Percentiles rank a stretch among this genome's conserved stretches.
Conservation (phyloP, 2,113 vertebrate genomes). For the Megalops atlanticus region DNA sequence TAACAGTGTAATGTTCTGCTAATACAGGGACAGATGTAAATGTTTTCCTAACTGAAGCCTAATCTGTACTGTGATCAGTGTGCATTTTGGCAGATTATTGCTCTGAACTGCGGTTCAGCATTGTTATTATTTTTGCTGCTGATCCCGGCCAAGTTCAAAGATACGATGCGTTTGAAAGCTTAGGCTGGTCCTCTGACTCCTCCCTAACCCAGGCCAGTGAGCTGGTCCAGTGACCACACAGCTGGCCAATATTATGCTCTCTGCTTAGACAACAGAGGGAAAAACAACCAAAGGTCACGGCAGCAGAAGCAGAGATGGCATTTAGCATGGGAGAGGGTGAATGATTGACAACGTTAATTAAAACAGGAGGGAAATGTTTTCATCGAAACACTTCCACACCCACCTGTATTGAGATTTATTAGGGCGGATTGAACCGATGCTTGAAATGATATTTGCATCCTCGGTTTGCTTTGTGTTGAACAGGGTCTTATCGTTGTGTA, state of each 20-base stretch:
- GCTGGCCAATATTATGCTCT: not conserved
- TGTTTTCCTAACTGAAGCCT: not conserved
- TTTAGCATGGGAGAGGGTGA: constrained; percentile 57
- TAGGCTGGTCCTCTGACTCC: not conserved
- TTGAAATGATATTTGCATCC: not conserved
- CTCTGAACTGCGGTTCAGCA: not conserved
- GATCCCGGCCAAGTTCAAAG: not conserved
- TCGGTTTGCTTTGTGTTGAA: too few relatives aligned
- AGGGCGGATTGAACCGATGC: not conserved
- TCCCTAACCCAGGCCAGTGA: not conserved
- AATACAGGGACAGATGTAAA: not conserved
- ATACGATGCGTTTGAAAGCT: not conserved
- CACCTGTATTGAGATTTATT: not conserved
- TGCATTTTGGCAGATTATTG: not conserved
- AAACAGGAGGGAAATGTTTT: constrained; percentile 49
- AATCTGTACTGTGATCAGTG: not conserved
- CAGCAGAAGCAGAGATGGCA: constrained; percentile 44
- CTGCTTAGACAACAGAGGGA: constrained; percentile 13
- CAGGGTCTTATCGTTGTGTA: not conserved
- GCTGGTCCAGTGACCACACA: not conserved
- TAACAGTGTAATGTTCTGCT: not conserved
- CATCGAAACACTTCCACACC: constrained; percentile 30
- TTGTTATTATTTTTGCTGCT: not conserved
- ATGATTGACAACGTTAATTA: constrained; percentile 59
- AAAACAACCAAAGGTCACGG: constrained; percentile 75